Base-by-base conservation (phyloP, 2,888 invertebrate species). In the Torymus tubicola region DNA sequence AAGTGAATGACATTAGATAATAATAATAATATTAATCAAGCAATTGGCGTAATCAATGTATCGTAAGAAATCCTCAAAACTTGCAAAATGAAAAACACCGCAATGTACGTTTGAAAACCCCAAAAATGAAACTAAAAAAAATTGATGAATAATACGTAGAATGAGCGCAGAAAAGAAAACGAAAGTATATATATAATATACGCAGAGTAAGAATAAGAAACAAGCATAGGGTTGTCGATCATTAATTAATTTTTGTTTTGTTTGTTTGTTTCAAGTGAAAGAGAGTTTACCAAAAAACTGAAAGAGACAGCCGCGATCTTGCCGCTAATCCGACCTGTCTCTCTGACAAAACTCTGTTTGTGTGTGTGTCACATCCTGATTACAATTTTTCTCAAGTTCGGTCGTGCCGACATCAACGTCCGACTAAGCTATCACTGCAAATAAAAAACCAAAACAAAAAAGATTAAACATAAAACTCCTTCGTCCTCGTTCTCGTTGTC, bases 351-450 rank as follows among this genome's bases (percentile, higher is more conserved):
- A 87, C 83, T 60, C 60, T 60, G 60, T 58, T 58, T 58, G 31
- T 42, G 8, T 61, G 24, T 87, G 86, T 85, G 86, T 87, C 85
- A 84, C 84, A 82, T 85, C 87, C 84, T 85, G 86, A 89, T 85
- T 87, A 86, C 86, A 84, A 81, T 57, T 65, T 42, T 63, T 73
- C 63, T 63, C 16, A 69, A 52, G 64, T 60, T 61, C 24, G 61
- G 65, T 60, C 63, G 63, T 73, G 24, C 76, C 60, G 61, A 78
- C 87, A 85, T 89, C 89, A 89, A 89, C 87, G 88, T 87, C 88
- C 89, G 85, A 89, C 88, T 89, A 90, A 89, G 89, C 88, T 90
- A 89, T 89, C 87, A 87, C 89, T 89, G 89, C 74, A 90, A 90
- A 89, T 86, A 88, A 81, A 81, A 88, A 89, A 89, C 87, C 84